Conservation (phyloP, 2,113 vertebrate genomes). For the Castor canadensis region DNA sequence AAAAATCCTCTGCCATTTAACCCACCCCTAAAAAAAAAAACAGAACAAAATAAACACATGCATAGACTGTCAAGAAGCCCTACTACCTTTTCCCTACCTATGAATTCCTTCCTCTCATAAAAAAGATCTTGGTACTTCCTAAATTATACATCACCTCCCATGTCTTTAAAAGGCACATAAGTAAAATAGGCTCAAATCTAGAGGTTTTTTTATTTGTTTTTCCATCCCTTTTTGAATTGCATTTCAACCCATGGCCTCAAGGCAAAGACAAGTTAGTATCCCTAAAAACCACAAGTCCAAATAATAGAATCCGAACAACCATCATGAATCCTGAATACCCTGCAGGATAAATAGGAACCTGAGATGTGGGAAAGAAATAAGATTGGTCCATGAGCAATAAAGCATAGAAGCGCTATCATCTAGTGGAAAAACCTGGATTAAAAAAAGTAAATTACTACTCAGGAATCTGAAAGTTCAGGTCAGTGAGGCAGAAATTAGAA, state of each 20-base stretch:
- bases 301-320: slow-evolving; percentile 47
- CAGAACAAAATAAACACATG: not conserved
- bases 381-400: slow-evolving; percentile 46
- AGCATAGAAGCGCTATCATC: slow-evolving; percentile 51
- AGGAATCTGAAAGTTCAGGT: slow-evolving; percentile 48
- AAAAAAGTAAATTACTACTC: slow-evolving; percentile 57
- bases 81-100: not conserved
- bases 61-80: not conserved
- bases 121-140: not conserved
- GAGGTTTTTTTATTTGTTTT: not conserved
- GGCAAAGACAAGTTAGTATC: slow-evolving; percentile 26
- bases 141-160: not conserved
- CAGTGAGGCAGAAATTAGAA: slow-evolving; percentile 66
- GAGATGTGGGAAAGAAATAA: slow-evolving; percentile 31
- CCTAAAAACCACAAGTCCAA: slow-evolving; percentile 44
- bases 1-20: not conserved
- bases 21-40: not conserved
- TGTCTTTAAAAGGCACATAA: not conserved
- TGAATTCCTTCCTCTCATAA: not conserved
- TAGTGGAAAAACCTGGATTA: slow-evolving; percentile 51
- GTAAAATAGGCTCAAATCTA: not conserved
- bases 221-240: slow-evolving; percentile 12
- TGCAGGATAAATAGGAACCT: slow-evolving; percentile 3
- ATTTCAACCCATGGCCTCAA: slow-evolving; percentile 18
- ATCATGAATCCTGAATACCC: slow-evolving; percentile 46